phyloP scores from a whole-genome alignment of 2,797 vertebrate species.

The Cuniculus paca region DNA sequence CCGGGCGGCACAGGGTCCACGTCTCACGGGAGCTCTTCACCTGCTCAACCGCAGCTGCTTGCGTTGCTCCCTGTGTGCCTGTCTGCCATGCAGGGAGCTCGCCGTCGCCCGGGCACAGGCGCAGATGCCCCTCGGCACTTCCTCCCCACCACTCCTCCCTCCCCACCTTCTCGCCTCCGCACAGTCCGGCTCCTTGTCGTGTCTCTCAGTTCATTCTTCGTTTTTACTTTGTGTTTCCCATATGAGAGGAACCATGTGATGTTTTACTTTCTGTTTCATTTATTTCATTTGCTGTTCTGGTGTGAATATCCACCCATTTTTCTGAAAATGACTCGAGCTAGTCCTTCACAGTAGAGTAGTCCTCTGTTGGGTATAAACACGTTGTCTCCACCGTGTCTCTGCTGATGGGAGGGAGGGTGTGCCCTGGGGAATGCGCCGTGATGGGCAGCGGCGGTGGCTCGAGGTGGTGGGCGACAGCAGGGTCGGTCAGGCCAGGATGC shows the following conservation, averaged over 20 bases:
- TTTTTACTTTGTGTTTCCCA: not conserved
- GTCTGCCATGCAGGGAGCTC: not conserved
- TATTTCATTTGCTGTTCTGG: not conserved
- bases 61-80: not conserved
- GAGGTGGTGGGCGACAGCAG: not conserved
- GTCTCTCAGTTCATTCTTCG: not conserved
- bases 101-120: no score
- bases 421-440: no score
- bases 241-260: not conserved
- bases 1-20: not conserved
- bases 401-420: no score
- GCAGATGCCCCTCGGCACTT: fast-evolving
- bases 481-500: not conserved
- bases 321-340: not conserved
- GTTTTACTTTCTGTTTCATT: not conserved
- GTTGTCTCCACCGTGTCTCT: not conserved
- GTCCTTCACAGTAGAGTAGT: no score
- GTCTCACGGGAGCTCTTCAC: not conserved
- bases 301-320: not conserved
- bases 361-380: not conserved
- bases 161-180: not conserved
- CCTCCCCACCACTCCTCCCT: not conserved
- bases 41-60: not conserved
- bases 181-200: not conserved
- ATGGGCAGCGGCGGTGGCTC: not conserved